Base-by-base conservation (phyloP, 1,140 invertebrate genomes). In the Cyrtorhinus lividipennis region DNA sequence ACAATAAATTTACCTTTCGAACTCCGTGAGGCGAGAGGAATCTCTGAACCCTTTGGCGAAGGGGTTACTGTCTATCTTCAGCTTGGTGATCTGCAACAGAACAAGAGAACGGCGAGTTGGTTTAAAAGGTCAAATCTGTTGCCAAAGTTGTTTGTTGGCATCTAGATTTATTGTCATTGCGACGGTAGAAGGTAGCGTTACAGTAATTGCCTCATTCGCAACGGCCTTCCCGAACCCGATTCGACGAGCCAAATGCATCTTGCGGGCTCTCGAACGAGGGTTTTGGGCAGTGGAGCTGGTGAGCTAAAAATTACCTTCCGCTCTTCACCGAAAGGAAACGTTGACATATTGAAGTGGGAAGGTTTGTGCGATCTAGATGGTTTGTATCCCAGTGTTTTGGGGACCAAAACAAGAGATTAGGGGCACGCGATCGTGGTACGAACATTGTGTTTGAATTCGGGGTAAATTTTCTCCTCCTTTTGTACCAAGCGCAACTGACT, bases 41-140 rank as follows among this genome's bases (percentile, higher is more conserved):
- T 90, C 87, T 59, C 87, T 74, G 70, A 90, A 90, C 46, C 87
- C 87, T 77, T 90, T 90, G 69, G 87, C 87, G 72, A 90, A 90
- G 58, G 87, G 87, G 76, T 90, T 90, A 75, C 85, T 87, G 76
- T 90, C 86, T 67, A 90, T 90, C 76, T 90, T 90, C 71, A 90
- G 73, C 80, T 86, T 83, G 13, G 81, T 83, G 61, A 83, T 83
- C 80, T 82, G 71, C 18, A 72, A 70, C 67, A 68, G 60, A 44
- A 64, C 48, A 46, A 56, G 53, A 62, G 56, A 53, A 8, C 10
- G 10, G 18, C 8, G 10, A 20, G 10, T 53, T 53, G 48, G 10
- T 53, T 53, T 8, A 13, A 53, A 53, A 53, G 48, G 48, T 53
- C 48, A 20, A 53, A 53, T 12, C 20, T 53, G 48, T 53, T 53